These are phyloP conservation scores for Drosophila biarmipes DNA, from an alignment of 1,140 invertebrate genomes.

Conservation along the genomic window DNA sequence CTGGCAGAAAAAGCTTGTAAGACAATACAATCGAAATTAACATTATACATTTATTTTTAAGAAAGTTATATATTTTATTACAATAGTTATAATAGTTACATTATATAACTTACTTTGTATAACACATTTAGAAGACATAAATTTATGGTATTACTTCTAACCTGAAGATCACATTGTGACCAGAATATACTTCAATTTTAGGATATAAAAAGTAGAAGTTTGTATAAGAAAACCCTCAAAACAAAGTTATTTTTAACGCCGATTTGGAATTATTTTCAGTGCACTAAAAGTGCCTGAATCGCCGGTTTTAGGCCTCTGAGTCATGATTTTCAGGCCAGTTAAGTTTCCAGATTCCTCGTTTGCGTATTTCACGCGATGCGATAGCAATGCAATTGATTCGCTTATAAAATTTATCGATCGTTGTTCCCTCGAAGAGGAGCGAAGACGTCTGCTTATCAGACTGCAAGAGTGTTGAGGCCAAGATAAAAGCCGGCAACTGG, in stretches of 20 bases:
- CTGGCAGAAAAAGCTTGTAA: background rate
- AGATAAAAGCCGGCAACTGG: conserved; percentile 53
- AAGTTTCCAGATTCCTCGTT: conserved; percentile 44
- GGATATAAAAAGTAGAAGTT: no score
- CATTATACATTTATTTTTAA: background rate
- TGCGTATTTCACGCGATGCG: conserved; percentile 81
- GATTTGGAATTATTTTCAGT: background rate
- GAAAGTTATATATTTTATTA: no score
- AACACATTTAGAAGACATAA: no score
- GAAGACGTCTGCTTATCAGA: conserved; percentile 50
- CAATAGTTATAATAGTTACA: no score
- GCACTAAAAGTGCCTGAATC: conserved; percentile 13
- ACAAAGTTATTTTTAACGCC: background rate
- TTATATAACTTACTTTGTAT: no score
- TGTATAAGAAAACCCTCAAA: no score
- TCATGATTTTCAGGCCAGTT: conserved; percentile 31
- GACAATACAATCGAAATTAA: background rate
- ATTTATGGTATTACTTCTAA: no score
- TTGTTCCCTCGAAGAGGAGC: conserved; percentile 46
- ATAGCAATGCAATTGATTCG: conserved; percentile 79
- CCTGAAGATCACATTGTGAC: no score
- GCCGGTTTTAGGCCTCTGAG: conserved; percentile 35
- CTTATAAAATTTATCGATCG: conserved; percentile 82
- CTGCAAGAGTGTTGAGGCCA: conserved; percentile 44
- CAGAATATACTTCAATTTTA: no score